phyloP scores from a whole-genome alignment of 2,888 invertebrate genomes.

The Mythimna vitellina region DNA sequence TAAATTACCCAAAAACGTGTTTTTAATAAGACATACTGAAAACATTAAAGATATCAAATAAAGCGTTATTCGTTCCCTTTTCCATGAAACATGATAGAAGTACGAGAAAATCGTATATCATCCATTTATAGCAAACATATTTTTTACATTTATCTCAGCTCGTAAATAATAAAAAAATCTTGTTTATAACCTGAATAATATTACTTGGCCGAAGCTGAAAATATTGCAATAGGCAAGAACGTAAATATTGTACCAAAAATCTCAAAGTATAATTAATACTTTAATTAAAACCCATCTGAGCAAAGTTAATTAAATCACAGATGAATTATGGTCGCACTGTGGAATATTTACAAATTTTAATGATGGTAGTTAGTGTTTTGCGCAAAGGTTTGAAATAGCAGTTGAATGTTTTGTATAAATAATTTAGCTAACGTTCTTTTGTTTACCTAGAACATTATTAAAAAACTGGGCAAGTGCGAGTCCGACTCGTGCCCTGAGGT shows the following conservation, averaged over 20 bases:
- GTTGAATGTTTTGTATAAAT: slow-evolving; percentile 46
- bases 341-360: slow-evolving; percentile 52
- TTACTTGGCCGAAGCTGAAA: slow-evolving; percentile 21
- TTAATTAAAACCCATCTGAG: slow-evolving; percentile 57
- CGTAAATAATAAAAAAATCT: slow-evolving; percentile 41
- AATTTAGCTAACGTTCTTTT: slow-evolving; percentile 33
- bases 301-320: slow-evolving; percentile 56
- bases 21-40: not conserved
- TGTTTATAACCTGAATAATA: slow-evolving; percentile 19
- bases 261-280: slow-evolving; percentile 54
- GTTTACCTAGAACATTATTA: slow-evolving; percentile 24
- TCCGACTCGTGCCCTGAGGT: too few relatives aligned
- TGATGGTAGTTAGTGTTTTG: slow-evolving; percentile 46
- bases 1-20: slow-evolving; percentile 1
- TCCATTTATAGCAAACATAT: slow-evolving; percentile 48
- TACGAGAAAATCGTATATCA: slow-evolving; percentile 34
- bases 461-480: not conserved
- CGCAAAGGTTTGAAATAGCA: slow-evolving; percentile 26
- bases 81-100: slow-evolving; percentile 43
- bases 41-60: slow-evolving; percentile 31
- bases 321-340: slow-evolving; percentile 52
- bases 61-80: slow-evolving; percentile 30
- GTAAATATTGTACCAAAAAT: slow-evolving; percentile 36
- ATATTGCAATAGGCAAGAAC: slow-evolving; percentile 30
- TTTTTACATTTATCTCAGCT: slow-evolving; percentile 41